Evolutionary conservation across 2,113 vertebrate genomes (phyloP).

Genomic region (Cochlearius cochlearius): DNA sequence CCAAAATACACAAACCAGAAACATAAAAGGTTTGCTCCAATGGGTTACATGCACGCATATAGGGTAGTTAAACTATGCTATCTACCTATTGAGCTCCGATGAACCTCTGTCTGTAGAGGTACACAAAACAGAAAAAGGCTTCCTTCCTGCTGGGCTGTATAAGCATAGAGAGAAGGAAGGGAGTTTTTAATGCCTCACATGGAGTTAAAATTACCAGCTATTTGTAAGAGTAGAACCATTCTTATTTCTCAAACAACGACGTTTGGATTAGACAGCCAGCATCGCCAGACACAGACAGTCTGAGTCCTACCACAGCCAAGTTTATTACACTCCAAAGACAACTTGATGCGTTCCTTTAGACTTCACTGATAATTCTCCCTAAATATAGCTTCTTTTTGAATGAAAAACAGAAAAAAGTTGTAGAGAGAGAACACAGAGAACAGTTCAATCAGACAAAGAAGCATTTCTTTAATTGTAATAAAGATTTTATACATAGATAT

Average conservation of each 20-base stretch:
- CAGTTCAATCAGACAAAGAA: not conserved
- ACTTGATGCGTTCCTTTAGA: not conserved
- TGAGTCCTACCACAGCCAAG: not conserved
- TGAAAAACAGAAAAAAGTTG: not conserved
- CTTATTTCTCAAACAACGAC: not conserved
- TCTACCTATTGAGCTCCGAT: not conserved
- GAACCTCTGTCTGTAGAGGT: not conserved
- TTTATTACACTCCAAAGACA: not conserved
- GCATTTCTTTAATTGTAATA: not conserved
- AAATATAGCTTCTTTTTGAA: not conserved
- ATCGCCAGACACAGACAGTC: not conserved
- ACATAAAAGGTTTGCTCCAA: not conserved
- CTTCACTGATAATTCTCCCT: not conserved
- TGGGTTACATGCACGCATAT: not conserved
- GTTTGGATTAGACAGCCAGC: not conserved
- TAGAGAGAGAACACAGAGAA: not conserved
- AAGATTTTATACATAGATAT: not conserved
- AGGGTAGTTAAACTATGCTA: not conserved
- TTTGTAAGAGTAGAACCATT: not conserved
- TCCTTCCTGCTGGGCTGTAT: not conserved
- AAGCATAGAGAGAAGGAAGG: not conserved
- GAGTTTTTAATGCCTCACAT: not conserved
- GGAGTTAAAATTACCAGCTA: not conserved
- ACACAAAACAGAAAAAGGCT: not conserved
- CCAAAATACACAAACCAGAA: not conserved